Conservation (phyloP, 2,113 vertebrate species). For the Sinocyclocheilus rhinocerous region DNA sequence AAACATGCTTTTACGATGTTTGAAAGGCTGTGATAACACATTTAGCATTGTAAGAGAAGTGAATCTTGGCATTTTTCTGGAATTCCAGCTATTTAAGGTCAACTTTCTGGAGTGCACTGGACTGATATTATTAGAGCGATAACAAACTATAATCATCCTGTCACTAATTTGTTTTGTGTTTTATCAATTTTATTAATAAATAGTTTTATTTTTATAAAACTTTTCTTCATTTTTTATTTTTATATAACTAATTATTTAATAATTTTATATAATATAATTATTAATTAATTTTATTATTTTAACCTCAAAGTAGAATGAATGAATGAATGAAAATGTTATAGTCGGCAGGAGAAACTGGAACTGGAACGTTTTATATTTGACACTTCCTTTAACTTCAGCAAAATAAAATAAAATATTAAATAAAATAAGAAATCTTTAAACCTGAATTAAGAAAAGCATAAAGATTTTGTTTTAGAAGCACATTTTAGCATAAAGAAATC, state of each 20-base stretch:
- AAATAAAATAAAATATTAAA: background rate
- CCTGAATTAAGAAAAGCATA: background rate
- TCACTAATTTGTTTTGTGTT: background rate
- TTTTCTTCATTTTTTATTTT: too few species aligned
- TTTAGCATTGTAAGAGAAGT: slow-evolving; percentile 5
- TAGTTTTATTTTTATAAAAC: background rate
- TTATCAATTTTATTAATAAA: background rate
- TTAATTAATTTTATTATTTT: too few species aligned
- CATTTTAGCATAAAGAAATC: background rate
- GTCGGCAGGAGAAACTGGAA: too few species aligned
- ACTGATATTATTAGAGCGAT: slow-evolving; percentile 18
- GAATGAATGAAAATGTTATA: too few species aligned
- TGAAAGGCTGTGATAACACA: background rate
- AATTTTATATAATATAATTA: background rate
- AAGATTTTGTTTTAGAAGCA: too few species aligned
- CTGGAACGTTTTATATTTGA: background rate
- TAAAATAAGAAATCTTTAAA: background rate
- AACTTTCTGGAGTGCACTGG: slow-evolving; percentile 19
- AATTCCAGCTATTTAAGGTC: slow-evolving; percentile 22
- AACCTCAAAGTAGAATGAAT: too few species aligned
- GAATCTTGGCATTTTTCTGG: slow-evolving; percentile 5
- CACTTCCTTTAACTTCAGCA: background rate
- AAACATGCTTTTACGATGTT: slow-evolving; percentile 36
- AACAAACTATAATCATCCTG: background rate
- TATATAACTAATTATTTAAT: too few species aligned